A percentile compares a stretch with the other conserved stretches of the same genome.
phyloP scores from a whole-genome alignment of 2,888 invertebrate species.

The Rotaria magnacalcarata region DNA sequence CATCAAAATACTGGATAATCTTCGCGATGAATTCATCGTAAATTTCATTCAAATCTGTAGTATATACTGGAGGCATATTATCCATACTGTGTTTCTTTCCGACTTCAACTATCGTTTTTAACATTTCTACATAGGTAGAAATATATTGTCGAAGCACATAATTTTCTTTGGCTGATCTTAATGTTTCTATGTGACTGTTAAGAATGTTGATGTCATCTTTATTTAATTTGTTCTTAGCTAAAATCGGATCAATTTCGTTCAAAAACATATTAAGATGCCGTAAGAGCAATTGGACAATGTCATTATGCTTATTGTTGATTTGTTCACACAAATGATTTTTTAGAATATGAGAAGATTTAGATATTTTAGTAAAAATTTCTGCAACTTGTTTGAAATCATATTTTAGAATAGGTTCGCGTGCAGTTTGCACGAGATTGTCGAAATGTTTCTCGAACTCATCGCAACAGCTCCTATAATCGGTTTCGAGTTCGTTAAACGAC shows the following conservation, averaged over 20 bases:
- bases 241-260: neutral
- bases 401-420: neutral
- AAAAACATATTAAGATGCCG: neutral
- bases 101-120: neutral
- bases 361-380: neutral
- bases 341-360: neutral
- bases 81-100: neutral
- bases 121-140: neutral
- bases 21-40: neutral
- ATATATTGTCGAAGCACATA: neutral
- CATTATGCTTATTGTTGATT: neutral
- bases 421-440: neutral
- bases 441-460: neutral
- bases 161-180: neutral
- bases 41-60: neutral
- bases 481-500: neutral
- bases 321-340: neutral
- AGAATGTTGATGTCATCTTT: neutral
- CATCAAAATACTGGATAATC: too few species aligned
- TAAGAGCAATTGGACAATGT: neutral
- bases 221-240: neutral
- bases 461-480: neutral
- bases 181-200: neutral
- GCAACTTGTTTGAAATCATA: neutral
- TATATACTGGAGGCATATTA: neutral